Evolutionary conservation across 1,140 invertebrate species (phyloP), one percentile per base, ranked within the genome.

Genomic region (Drosophila orosa): DNA sequence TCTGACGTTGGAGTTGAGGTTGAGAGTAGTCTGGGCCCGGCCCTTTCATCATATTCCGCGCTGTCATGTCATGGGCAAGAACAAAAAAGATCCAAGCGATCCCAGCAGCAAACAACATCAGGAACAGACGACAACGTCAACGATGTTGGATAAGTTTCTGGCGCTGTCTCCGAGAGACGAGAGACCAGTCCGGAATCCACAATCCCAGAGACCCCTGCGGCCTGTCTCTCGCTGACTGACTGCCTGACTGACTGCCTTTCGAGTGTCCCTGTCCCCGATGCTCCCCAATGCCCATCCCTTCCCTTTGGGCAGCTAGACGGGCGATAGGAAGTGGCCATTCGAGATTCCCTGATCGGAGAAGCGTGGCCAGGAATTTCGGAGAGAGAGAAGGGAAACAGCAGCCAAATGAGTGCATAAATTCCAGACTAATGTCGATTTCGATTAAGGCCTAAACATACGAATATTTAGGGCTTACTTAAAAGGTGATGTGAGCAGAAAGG

Each of bases 31-130:
- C 66, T 57, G 35, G 56, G 48, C 54, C 48, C 29, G 80, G 83
- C 81, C 82, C 81, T 85, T 87, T 85, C 83, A 85, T 87, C 83
- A 85, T 85, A 82, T 85, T 85, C 83, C 82, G 81, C 82, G 83
- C 83, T 85, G 83, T 87, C 82, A 85, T 87, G 82, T 87, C 82
- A 85, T 58, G 74, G 78, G 58, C 69, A 82, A 75, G 61, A 87
- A 65, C 73, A 60, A 84, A 62, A 79, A 71, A 78, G 56, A 58
- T 54, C 74, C 47, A 47, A 60, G 54, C 29, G 54, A 48, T 54
- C 31, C 31, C 24, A 15, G 50, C 22, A 74, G 35, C n/a, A n/a
- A 54, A 58, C 29, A 52, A 31, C 59, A 55, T 59, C 40, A 35
- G 42, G 65, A 74, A 52, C 73, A 72, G 61, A 86, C 82, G 82